phyloP scores from a whole-genome alignment of 1,140 invertebrate genomes.

The Pantala flavescens region DNA sequence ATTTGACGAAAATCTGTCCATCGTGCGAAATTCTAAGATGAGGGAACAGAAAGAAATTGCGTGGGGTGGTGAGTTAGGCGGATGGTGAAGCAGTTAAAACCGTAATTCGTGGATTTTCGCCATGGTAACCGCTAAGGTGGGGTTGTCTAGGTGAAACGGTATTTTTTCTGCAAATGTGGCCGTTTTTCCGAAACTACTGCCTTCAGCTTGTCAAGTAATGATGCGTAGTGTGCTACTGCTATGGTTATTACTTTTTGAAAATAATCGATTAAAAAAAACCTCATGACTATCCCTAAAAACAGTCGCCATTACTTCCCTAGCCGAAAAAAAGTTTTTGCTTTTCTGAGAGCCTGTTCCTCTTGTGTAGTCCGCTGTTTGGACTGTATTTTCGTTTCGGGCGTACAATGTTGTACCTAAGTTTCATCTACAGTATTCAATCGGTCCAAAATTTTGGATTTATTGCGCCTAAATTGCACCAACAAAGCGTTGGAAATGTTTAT shows the following conservation, averaged over 20 bases:
- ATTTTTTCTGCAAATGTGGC: no score
- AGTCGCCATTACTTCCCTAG: slow-evolving; percentile 29
- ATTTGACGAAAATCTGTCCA: neutral
- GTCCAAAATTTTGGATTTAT: slow-evolving; percentile 18
- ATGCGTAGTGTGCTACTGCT: slow-evolving; percentile 25
- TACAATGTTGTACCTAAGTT: slow-evolving; percentile 23
- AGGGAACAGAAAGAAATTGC: no score
- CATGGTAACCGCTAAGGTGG: no score
- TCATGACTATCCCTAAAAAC: slow-evolving; percentile 30
- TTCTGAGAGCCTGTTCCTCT: no score
- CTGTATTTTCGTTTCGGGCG: slow-evolving; percentile 21
- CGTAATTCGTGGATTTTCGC: no score
- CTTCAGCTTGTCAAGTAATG: slow-evolving; percentile 23
- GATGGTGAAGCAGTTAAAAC: no score
- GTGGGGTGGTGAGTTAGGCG: no score
- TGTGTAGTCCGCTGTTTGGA: slow-evolving; percentile 18
- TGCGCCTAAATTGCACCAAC: slow-evolving; percentile 20
- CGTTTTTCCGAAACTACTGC: slow-evolving; percentile 14
- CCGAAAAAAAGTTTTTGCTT: no score
- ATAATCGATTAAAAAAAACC: no score
- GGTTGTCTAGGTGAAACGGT: no score
- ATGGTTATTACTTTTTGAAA: slow-evolving; percentile 32
- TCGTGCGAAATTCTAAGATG: no score
- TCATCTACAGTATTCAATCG: slow-evolving; percentile 24
- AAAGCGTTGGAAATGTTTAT: slow-evolving; percentile 21